Evolutionary conservation across 2,113 vertebrate species (phyloP).

Genomic region (Coptodon bakossiorum): DNA sequence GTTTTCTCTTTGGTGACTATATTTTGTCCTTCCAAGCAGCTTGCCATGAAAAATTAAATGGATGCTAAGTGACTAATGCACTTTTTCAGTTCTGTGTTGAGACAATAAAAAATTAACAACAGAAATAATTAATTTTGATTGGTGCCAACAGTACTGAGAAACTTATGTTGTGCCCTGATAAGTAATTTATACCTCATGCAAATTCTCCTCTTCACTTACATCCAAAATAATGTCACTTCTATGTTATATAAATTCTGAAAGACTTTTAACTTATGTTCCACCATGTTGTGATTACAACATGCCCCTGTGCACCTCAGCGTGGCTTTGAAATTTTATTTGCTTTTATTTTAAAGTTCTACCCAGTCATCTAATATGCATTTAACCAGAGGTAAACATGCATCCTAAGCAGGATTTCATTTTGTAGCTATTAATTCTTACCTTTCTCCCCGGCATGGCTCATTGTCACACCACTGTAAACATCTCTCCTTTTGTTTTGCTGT

Average conservation of each 20-base stretch:
- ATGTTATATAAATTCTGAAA: constrained; percentile 73
- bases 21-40: constrained; percentile 74
- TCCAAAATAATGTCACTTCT: constrained; percentile 63
- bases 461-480: constrained; percentile 61
- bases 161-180: constrained; percentile 74
- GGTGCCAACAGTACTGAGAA: constrained; percentile 79
- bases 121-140: constrained; percentile 87
- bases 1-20: constrained; percentile 42
- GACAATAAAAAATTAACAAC: constrained; percentile 86
- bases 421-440: constrained; percentile 75
- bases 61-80: constrained; percentile 85
- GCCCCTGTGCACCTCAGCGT: constrained; percentile 39
- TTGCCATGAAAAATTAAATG: constrained; percentile 84
- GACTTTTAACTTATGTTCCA: constrained; percentile 75
- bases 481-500: constrained; percentile 54
- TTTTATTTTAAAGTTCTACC: constrained; percentile 62
- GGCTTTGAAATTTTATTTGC: constrained; percentile 59
- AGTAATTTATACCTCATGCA: constrained; percentile 82
- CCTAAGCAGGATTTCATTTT: constrained; percentile 68
- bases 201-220: constrained; percentile 63
- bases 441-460: constrained; percentile 52
- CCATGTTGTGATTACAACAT: constrained; percentile 62
- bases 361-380: constrained; percentile 73
- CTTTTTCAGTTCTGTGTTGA: constrained; percentile 80
- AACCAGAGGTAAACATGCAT: constrained; percentile 76